Percentiles rank a stretch among this genome's conserved stretches.
Conservation (phyloP, 2,888 invertebrate genomes). For the Ochropleura plecta region DNA sequence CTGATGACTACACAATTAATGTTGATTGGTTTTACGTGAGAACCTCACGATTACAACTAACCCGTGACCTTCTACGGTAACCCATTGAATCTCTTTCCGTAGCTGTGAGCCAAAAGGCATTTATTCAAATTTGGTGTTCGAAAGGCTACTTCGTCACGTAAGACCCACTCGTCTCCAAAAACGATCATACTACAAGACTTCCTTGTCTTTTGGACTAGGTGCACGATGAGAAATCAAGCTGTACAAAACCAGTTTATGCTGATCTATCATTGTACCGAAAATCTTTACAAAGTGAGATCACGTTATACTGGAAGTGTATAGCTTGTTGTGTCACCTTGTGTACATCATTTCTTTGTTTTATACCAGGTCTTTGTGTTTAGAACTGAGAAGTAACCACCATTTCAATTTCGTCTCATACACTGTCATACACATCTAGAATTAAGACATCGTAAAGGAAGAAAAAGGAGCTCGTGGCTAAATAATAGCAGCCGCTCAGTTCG, state of each 20-base stretch:
- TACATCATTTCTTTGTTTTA: neutral
- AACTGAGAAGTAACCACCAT: neutral
- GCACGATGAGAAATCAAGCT: too few species aligned
- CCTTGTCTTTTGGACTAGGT: neutral
- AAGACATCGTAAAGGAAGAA: neutral
- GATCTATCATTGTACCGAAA: too few species aligned
- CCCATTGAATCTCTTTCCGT: slow-evolving; percentile 3
- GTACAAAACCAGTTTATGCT: too few species aligned
- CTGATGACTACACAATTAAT: slow-evolving; percentile 29
- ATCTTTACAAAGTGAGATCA: too few species aligned
- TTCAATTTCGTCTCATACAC: neutral
- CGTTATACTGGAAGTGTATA: too few species aligned
- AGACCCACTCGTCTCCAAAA: neutral
- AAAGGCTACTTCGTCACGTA: neutral
- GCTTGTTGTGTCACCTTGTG: too few species aligned
- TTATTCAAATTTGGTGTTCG: neutral
- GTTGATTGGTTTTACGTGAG: slow-evolving; percentile 23
- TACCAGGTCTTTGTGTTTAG: neutral
- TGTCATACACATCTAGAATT: neutral
- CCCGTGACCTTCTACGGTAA: slow-evolving; percentile 17
- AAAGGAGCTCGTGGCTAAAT: too few species aligned
- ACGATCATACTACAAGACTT: neutral
- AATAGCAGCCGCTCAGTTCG: too few species aligned
- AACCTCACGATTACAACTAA: neutral
- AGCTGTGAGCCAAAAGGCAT: neutral